A percentile compares a stretch with the other conserved stretches of the same genome.
Conservation (phyloP, 1,140 invertebrate species). For the Drosophila paulistorum region DNA sequence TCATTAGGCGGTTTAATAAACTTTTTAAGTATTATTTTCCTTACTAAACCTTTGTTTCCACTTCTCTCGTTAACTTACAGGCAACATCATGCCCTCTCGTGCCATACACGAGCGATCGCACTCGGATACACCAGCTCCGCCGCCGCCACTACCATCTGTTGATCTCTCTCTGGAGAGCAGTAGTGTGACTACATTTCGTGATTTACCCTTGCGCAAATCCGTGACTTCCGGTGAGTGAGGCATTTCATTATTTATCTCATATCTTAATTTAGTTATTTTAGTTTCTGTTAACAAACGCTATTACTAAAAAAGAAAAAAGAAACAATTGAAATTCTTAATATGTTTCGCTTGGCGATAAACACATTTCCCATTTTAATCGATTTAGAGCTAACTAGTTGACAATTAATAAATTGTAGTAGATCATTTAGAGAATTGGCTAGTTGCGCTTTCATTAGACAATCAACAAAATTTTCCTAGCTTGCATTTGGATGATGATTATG, state of each 20-base stretch:
- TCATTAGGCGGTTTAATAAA: no score
- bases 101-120: constrained; percentile 93
- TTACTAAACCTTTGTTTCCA: not conserved
- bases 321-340: constrained; percentile 4
- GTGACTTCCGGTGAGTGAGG: constrained; percentile 89
- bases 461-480: constrained; percentile 42
- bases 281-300: constrained; percentile 42
- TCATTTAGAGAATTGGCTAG: constrained; percentile 37
- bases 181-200: constrained; percentile 95
- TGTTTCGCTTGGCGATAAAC: not conserved
- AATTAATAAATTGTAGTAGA: constrained; percentile 39
- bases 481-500: constrained; percentile 47
- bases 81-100: constrained; percentile 79
- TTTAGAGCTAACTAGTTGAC: constrained; percentile 21
- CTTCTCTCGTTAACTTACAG: constrained; percentile 26
- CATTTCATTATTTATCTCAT: not conserved
- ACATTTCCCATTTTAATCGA: not conserved
- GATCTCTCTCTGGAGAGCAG: constrained; percentile 97
- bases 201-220: constrained; percentile 94
- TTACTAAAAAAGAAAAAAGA: constrained; percentile 48
- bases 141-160: constrained; percentile 91
- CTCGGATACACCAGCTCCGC: constrained; percentile 91
- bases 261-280: not conserved
- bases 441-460: constrained; percentile 45
- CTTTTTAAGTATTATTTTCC: no score